Evolutionary conservation across 1,140 invertebrate species (phyloP), one percentile per base, ranked within the genome.

Genomic region (Drosophila aff.): DNA sequence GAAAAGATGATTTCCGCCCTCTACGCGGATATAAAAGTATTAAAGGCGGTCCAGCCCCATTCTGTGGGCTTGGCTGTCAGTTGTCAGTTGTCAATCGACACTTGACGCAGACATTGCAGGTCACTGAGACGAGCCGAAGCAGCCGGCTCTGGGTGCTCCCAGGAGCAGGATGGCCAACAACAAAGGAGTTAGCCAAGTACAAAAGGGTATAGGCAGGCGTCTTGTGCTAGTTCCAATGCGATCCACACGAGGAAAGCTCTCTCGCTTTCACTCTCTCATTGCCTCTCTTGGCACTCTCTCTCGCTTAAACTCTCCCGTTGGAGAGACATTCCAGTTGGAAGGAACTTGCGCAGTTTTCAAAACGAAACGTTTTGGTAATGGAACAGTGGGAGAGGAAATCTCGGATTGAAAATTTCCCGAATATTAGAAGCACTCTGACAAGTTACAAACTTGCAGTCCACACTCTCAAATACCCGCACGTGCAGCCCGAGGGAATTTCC

Each of bases 221-320:
- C 58, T 81, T 85, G 81, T 83, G 77, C 81, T 64, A 87, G 77
- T 75, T 82, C 60, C 80, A 78, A 59, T 73, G 50, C n/a, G n/a
- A 66, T 80, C 83, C 83, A 87, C 79, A 77, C 4, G 3, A 6
- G 23, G 8, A 23, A 77, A 68, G 69, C 68, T 67, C 44, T 43
- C 33, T 36, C 33, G 33, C 33, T 36, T 36, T 36, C 33, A 36
- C 33, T 36, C 71, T 71, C 49, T 50, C 36, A 9, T 11, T 0
- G 4, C 49, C 38, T 40, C 40, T 52, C 47, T 53, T 4, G 8
- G 28, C 31, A 15, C 55, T 66, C 38, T 41, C 41, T 18, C 62
- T 40, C 21, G 10, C 6, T 55, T 28, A 18, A 31, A 61, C 43
- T 60, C 43, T 44, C 18, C 5, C 8, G 38, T 57, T 62, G 66